phyloP scores from a whole-genome alignment of 2,113 vertebrate species.

The Pachyramphus minor region DNA sequence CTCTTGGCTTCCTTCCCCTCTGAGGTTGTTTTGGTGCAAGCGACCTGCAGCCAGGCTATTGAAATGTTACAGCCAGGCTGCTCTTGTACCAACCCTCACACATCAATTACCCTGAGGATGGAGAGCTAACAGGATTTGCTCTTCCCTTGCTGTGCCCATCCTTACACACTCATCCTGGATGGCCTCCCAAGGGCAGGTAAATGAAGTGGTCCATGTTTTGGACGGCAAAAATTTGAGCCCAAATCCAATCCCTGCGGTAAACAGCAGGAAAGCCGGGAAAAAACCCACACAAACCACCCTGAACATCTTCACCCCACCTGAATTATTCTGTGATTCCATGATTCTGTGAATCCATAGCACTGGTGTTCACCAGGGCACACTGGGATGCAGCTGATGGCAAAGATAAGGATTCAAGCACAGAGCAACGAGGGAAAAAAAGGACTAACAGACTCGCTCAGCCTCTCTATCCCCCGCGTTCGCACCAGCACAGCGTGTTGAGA shows the following conservation, averaged over 20 bases:
- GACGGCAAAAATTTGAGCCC: background rate
- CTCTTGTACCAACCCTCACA: background rate
- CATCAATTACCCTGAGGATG: background rate
- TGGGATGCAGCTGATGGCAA: background rate
- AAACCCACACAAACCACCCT: background rate
- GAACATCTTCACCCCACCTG: background rate
- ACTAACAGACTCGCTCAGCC: background rate
- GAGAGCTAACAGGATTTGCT: background rate
- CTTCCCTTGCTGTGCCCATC: background rate
- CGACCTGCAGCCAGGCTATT: background rate
- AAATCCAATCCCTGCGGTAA: background rate
- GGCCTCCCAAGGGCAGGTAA: background rate
- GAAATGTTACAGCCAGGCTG: background rate
- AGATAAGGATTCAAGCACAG: background rate
- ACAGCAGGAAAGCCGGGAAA: background rate
- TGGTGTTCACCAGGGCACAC: fast-evolving
- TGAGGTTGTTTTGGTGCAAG: background rate
- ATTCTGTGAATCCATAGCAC: background rate
- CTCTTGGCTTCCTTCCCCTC: background rate
- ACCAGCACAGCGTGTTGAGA: background rate
- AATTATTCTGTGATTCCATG: background rate
- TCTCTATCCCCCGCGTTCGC: background rate
- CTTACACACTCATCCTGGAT: background rate
- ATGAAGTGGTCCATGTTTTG: background rate
- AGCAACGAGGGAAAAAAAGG: background rate